Base-by-base conservation (phyloP, 2,888 invertebrate species). In the Dynastes tityus region DNA sequence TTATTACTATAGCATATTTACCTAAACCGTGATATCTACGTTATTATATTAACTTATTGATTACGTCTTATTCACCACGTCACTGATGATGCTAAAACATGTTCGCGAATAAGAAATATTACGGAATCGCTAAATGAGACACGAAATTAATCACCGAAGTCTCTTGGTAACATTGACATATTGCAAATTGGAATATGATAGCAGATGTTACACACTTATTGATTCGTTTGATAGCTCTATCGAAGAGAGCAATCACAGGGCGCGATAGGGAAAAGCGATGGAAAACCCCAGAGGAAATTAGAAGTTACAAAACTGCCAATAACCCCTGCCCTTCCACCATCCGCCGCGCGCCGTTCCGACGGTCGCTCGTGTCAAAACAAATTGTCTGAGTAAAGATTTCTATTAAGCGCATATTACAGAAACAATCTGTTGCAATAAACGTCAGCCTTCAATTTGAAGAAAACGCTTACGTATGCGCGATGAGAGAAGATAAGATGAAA, bases 191-290 rank as follows among this genome's bases (percentile, higher is more conserved):
- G 75, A 80, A 77, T 80, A 78, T 80, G 80, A 79, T 80, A 81
- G 80, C 81, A 81, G 80, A 81, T 81, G 81, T 81, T 80, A 78
- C 55, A 22, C 77, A 27, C 55, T 77, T 80, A 81, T 80, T 80
- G 81, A 81, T 80, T 80, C 73, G 75, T 65, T 74, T 79, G 80
- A 81, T 81, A 75, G 80, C 76, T 77, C 77, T 76, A 80, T 81
- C 81, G 29, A 80, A 73, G 61, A 76, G 70, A 80, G 81, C 80
- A 80, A 81, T 81, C 80, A 80, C 78, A 63, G 80, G 78, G 80
- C 45, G 45, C 45, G 8, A 8, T 45, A 45, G 45, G 11, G 45
- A 45, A 8, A 45, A 45, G 45, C 45, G 11, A 45, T 74, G 9
- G 4, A 27, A 5, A 27, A 27, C 45, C 81, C 80, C 81, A 79